Evolutionary conservation across 2,797 vertebrate species (phyloP).

Genomic region (Nyctalus aviator): DNA sequence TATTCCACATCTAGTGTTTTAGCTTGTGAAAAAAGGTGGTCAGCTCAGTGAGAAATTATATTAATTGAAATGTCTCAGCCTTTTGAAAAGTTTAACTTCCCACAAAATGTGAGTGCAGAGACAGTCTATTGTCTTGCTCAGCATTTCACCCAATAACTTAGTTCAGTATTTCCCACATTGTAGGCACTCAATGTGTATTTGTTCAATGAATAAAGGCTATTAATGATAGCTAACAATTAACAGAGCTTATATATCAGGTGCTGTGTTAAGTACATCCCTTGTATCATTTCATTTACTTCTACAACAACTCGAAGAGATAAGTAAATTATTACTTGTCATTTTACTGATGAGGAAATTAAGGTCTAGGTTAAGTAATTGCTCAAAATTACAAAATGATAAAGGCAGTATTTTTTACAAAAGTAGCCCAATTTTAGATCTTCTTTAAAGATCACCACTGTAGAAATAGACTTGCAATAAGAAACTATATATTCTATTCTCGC

Average conservation of each 20-base stretch:
- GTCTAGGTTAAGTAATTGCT: constrained; percentile 38
- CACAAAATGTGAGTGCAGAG: constrained; percentile 8
- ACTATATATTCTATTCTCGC: neutral
- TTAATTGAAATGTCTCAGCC: constrained; percentile 38
- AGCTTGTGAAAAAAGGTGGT: neutral
- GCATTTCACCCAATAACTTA: constrained; percentile 10
- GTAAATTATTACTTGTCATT: constrained; percentile 29
- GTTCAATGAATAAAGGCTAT: constrained; percentile 33
- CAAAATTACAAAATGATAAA: constrained; percentile 40
- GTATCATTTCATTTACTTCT: constrained; percentile 49
- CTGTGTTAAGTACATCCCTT: neutral
- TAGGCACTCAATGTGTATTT: neutral
- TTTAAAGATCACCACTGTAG: neutral
- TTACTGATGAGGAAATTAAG: constrained; percentile 51
- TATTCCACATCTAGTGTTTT: neutral
- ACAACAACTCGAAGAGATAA: constrained; percentile 12
- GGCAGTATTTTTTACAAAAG: constrained; percentile 17
- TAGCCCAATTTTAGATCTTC: neutral
- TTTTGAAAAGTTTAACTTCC: constrained; percentile 5
- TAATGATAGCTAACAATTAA: constrained; percentile 39
- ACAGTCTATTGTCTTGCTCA: neutral
- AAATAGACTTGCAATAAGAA: constrained; percentile 23
- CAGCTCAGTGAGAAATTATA: neutral
- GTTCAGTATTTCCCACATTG: neutral
- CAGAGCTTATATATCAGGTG: constrained; percentile 7